Evolutionary conservation across 1,140 invertebrate species (phyloP).

Genomic region (Orchestia grillus): DNA sequence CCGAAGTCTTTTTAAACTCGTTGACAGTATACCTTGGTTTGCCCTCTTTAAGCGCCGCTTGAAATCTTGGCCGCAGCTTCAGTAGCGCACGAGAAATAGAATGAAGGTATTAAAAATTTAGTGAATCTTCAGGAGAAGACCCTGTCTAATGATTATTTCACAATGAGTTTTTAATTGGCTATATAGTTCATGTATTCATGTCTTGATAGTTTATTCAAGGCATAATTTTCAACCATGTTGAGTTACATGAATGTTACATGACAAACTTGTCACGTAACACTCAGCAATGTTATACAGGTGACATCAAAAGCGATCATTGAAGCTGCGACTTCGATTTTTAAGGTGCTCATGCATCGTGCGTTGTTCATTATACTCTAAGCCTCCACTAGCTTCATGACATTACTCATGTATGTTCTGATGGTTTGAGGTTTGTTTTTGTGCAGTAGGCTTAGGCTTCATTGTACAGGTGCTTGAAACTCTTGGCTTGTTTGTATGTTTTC

Average conservation of each 20-base stretch:
- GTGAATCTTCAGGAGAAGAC: neutral
- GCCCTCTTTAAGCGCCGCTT: neutral
- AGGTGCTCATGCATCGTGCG: constrained; percentile 12
- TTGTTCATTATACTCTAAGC: neutral
- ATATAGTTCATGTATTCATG: neutral
- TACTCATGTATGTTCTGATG: constrained; percentile 33
- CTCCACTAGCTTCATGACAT: constrained; percentile 32
- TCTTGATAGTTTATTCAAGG: neutral
- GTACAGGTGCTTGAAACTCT: constrained; percentile 39
- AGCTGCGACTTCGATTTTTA: neutral
- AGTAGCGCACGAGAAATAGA: neutral
- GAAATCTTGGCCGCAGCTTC: constrained; percentile 16
- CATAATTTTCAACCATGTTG: neutral
- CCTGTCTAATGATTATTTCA: neutral
- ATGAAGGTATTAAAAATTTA: neutral
- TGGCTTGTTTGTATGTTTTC: constrained; percentile 50
- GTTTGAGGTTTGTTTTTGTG: constrained; percentile 52
- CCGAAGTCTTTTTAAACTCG: constrained; percentile 17
- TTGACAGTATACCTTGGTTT: constrained; percentile 39
- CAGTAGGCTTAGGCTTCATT: constrained; percentile 47
- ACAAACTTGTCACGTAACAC: too few relatives aligned
- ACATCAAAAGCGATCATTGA: neutral
- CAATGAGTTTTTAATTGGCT: neutral
- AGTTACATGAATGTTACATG: too few relatives aligned
- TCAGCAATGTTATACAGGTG: too few relatives aligned